Conservation (phyloP, 1,140 invertebrate species). For the Aphelenchoides besseyi region DNA sequence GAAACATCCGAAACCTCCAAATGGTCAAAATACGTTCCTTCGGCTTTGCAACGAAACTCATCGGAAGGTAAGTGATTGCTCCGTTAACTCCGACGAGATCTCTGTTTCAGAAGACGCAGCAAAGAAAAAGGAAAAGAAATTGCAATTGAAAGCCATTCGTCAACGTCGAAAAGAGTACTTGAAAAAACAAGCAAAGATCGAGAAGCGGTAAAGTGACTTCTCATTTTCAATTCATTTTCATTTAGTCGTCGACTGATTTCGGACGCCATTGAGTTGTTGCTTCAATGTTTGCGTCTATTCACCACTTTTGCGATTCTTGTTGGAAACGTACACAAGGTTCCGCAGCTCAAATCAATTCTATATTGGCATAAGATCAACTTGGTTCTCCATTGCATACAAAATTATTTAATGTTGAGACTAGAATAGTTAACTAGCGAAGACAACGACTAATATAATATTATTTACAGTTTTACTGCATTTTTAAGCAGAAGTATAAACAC, state of each 20-base stretch:
- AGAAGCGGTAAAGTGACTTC: constrained; percentile 10
- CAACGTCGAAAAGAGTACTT: constrained; percentile 8
- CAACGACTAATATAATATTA: too few species aligned
- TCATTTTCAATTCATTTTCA: constrained; percentile 1
- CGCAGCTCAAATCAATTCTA: too few species aligned
- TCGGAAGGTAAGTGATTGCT: too few species aligned
- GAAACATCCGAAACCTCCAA: neutral
- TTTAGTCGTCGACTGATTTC: constrained; percentile 25
- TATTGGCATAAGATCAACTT: too few species aligned
- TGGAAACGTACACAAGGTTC: constrained; percentile 53
- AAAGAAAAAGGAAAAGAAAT: constrained; percentile 17
- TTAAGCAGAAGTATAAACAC: constrained; percentile 77
- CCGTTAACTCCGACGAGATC: neutral
- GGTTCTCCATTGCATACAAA: too few species aligned
- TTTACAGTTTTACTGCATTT: neutral
- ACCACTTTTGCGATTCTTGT: constrained; percentile 50
- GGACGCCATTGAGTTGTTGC: constrained; percentile 27
- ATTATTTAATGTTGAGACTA: too few species aligned
- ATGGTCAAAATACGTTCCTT: neutral
- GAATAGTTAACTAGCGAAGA: too few species aligned
- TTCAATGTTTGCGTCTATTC: constrained; percentile 31
- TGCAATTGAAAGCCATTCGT: neutral
- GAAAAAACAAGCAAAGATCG: constrained; percentile 20
- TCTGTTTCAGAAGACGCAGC: neutral
- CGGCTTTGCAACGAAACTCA: neutral